phyloP scores from a whole-genome alignment of 2,113 vertebrate species.

The Nettapus auritus region DNA sequence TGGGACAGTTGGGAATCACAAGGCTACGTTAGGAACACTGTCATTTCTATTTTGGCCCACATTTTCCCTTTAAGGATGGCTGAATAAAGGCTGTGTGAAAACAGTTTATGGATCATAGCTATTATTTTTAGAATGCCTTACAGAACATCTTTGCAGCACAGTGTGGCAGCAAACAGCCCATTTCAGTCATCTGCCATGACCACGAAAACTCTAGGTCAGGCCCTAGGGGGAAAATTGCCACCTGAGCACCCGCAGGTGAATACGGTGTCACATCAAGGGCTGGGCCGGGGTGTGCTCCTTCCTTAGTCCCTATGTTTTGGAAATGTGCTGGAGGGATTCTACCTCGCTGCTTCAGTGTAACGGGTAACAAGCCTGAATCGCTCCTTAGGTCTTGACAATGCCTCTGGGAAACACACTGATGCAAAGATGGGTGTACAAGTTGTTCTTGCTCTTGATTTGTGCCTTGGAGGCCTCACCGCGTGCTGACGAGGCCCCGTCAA shows the following conservation, averaged over 20 bases:
- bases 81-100: slow-evolving; percentile 4
- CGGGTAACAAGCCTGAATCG: not conserved
- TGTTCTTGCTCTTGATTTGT: not conserved
- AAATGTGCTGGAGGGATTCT: not conserved
- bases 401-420: not conserved
- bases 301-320: not conserved
- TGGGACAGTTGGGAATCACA: not conserved
- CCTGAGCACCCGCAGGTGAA: not conserved
- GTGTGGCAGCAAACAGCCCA: not conserved
- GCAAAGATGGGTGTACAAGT: not conserved
- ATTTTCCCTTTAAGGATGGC: not conserved
- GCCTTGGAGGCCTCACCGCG: not conserved
- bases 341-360: not conserved
- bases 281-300: not conserved
- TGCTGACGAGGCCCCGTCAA: not conserved
- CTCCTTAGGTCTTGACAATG: not conserved
- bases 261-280: not conserved
- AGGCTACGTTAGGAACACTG: not conserved
- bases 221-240: not conserved
- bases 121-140: not conserved
- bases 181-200: not conserved
- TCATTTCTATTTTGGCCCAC: not conserved
- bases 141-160: not conserved
- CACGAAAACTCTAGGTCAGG: not conserved
- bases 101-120: not conserved